phyloP scores from a whole-genome alignment of 2,797 vertebrate genomes.

The Trachops cirrhosus region DNA sequence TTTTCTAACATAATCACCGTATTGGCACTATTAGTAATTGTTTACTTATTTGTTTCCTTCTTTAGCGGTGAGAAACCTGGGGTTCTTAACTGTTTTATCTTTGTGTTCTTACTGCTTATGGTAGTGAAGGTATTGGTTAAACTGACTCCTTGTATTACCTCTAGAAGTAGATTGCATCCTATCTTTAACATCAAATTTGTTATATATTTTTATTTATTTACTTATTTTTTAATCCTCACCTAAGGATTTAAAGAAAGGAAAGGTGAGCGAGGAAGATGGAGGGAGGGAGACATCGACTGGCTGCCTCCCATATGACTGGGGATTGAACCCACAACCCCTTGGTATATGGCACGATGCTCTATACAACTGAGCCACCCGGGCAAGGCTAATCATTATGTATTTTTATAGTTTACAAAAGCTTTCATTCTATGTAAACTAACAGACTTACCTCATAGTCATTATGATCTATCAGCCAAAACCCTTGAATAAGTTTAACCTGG shows the following conservation, averaged over 20 bases:
- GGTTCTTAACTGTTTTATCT: neutral
- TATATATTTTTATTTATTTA: neutral
- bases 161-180: neutral
- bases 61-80: neutral
- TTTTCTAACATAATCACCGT: neutral
- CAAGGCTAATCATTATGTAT: neutral
- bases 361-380: neutral
- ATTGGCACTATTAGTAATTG: neutral
- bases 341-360: neutral
- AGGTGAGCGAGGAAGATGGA: too few relatives aligned
- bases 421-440: neutral
- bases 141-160: neutral
- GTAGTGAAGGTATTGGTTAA: neutral
- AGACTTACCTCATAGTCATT: conserved; percentile 91
- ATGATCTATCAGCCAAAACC: conserved; percentile 97
- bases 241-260: neutral
- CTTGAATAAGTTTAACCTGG: conserved; percentile 93
- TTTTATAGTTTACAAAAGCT: neutral
- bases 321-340: neutral
- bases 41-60: neutral
- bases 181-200: neutral
- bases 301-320: neutral
- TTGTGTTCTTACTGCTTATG: neutral
- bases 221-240: neutral
- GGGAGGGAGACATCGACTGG: neutral